Conservation (phyloP, 1,140 invertebrate genomes). For the Rhopalosiphum maidis region DNA sequence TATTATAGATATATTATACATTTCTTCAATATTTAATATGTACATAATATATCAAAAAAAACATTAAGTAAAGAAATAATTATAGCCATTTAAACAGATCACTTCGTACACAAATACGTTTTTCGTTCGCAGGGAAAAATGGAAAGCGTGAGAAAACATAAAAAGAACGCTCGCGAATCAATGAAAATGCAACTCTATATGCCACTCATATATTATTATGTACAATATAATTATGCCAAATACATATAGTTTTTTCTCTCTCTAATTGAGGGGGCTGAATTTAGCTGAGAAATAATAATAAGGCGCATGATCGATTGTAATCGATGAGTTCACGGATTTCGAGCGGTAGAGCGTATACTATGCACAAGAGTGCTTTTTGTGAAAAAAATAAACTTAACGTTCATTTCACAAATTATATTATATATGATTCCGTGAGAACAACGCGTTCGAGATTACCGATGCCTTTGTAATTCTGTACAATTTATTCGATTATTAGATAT, state of each 20-base stretch:
- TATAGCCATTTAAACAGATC: neutral
- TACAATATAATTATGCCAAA: neutral
- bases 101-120: neutral
- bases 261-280: neutral
- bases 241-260: neutral
- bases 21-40: neutral
- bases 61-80: neutral
- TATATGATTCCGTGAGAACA: conserved; percentile 10
- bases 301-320: neutral
- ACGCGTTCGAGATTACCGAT: neutral
- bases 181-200: neutral
- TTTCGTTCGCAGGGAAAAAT: neutral
- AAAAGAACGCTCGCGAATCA: neutral
- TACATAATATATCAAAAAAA: neutral
- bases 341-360: no score
- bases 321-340: neutral
- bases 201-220: neutral
- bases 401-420: neutral
- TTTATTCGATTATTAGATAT: neutral
- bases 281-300: neutral
- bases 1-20: no score
- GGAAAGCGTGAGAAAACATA: conserved; percentile 12
- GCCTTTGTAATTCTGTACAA: neutral
- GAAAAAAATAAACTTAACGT: neutral
- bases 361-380: neutral